A percentile compares a stretch with the other conserved stretches of the same genome.
Evolutionary conservation across 2,797 vertebrate species (phyloP).

Genomic region (Acanthiza pusilla): DNA sequence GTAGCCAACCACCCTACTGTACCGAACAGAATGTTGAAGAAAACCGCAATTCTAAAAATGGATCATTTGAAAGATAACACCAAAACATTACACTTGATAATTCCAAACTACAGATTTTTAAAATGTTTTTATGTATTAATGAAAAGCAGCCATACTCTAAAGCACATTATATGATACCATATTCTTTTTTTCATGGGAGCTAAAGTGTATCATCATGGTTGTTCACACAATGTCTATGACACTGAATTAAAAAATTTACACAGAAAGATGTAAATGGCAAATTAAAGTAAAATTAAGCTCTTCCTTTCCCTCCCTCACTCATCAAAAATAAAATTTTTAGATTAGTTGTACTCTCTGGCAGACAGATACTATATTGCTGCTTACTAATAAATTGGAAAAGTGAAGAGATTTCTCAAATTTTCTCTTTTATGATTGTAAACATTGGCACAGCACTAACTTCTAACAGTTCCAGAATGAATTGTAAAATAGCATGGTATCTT

Average conservation of each 20-base stretch:
- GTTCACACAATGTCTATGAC: background rate
- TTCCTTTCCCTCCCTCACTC: slow-evolving; percentile 18
- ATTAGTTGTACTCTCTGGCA: background rate
- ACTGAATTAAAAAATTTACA: background rate
- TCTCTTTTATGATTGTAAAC: slow-evolving; percentile 24
- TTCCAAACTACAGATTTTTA: background rate
- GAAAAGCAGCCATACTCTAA: background rate
- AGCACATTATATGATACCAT: background rate
- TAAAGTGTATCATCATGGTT: background rate
- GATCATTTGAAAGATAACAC: background rate
- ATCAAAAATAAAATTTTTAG: background rate
- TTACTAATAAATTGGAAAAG: slow-evolving; percentile 14
- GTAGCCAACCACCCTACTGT: background rate
- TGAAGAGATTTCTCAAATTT: background rate
- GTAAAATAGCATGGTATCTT: slow-evolving; percentile 68
- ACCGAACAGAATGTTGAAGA: background rate
- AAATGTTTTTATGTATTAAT: background rate
- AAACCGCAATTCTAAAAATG: background rate
- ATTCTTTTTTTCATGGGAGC: background rate
- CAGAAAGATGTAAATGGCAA: background rate
- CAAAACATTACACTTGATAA: background rate
- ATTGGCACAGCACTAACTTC: slow-evolving; percentile 83
- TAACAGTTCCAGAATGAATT: slow-evolving; percentile 77
- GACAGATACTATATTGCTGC: background rate
- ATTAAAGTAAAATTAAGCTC: background rate